Percentiles rank a stretch among this genome's conserved stretches.
Evolutionary conservation across 2,888 invertebrate genomes (phyloP).

Genomic region (Microplitis manilae): DNA sequence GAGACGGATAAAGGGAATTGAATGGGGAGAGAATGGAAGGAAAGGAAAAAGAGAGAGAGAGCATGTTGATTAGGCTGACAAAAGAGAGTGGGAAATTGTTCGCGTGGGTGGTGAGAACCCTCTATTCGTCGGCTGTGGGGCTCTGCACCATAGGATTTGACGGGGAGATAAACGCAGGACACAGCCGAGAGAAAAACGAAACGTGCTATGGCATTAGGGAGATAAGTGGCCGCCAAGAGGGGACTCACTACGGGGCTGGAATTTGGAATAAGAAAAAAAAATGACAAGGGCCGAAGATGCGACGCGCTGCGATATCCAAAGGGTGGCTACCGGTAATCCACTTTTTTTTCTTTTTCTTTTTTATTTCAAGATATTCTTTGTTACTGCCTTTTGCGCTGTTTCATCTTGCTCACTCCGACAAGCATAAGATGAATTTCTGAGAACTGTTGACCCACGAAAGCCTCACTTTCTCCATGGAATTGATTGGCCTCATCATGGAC

Average conservation of each 20-base stretch:
- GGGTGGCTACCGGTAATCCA: constrained; percentile 25
- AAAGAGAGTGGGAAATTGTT: constrained; percentile 38
- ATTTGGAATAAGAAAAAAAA: constrained; percentile 23
- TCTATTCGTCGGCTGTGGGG: constrained; percentile 21
- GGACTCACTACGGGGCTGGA: background rate
- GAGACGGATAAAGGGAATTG: background rate
- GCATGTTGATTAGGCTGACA: constrained; percentile 37
- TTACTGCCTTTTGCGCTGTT: background rate
- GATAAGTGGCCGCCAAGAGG: constrained; percentile 42
- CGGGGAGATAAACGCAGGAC: constrained; percentile 47
- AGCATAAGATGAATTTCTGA: background rate
- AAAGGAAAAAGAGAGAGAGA: constrained; percentile 11
- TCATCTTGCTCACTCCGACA: background rate
- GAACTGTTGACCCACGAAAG: background rate
- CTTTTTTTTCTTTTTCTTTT: constrained; percentile 8
- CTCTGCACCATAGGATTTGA: constrained; percentile 29
- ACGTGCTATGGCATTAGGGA: constrained; percentile 46
- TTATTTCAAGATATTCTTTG: constrained; percentile 5
- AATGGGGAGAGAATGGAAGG: constrained; percentile 4
- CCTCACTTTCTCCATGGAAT: constrained; percentile 15
- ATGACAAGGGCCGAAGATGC: constrained; percentile 58
- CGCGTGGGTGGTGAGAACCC: constrained; percentile 45
- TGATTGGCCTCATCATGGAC: constrained; percentile 26
- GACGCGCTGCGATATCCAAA: constrained; percentile 11
- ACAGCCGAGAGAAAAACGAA: constrained; percentile 45